Evolutionary conservation across 2,113 vertebrate genomes (phyloP).

Genomic region (Gracilinanus agilis): DNA sequence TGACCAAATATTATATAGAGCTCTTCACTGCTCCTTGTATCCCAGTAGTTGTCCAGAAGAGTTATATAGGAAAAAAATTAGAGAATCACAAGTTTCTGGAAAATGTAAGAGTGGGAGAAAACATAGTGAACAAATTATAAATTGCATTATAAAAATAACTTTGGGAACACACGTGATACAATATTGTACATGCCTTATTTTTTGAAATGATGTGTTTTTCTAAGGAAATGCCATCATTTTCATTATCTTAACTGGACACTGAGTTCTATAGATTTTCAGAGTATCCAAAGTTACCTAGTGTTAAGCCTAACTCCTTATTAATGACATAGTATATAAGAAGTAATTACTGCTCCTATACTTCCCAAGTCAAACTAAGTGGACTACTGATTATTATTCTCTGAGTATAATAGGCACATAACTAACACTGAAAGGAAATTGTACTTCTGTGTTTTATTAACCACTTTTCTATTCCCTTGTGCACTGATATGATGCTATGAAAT

Average conservation of each 20-base stretch:
- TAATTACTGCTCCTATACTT: slow-evolving; percentile 62
- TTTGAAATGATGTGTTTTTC: not conserved
- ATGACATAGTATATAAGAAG: slow-evolving; percentile 52
- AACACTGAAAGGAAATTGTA: slow-evolving; percentile 66
- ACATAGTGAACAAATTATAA: not conserved
- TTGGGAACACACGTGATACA: not conserved
- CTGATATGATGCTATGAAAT: slow-evolving; percentile 73
- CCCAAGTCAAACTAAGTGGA: slow-evolving; percentile 63
- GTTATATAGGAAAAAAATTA: not conserved
- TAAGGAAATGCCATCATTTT: not conserved
- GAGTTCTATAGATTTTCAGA: slow-evolving; percentile 7
- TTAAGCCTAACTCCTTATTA: slow-evolving; percentile 24
- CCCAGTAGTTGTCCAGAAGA: slow-evolving; percentile 10
- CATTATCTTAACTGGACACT: not conserved
- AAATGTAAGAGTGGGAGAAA: not conserved
- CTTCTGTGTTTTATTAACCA: slow-evolving; percentile 74
- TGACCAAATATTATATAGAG: not conserved
- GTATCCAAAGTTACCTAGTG: not conserved
- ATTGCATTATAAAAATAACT: no score
- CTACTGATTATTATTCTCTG: slow-evolving; percentile 68
- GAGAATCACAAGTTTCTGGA: not conserved
- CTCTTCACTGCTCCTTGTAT: not conserved
- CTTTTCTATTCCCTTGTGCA: slow-evolving; percentile 74
- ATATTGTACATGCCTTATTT: not conserved
- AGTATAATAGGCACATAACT: slow-evolving; percentile 65